These are phyloP conservation scores for Drosophila kanapiae DNA, from an alignment of 1,140 invertebrate genomes.

Conservation along the genomic window DNA sequence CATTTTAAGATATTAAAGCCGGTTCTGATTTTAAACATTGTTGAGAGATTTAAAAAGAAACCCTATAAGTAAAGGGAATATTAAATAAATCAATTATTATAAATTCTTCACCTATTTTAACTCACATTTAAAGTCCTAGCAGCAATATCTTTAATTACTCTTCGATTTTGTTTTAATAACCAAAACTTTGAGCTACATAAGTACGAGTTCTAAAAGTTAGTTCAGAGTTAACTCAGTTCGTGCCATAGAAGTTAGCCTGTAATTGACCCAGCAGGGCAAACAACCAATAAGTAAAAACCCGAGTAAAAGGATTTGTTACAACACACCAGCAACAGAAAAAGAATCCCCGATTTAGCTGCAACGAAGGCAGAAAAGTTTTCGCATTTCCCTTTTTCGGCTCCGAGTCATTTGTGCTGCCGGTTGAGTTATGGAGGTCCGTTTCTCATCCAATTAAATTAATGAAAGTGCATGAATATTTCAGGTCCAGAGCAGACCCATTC, in stretches of 20 bases:
- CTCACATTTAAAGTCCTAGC: neutral
- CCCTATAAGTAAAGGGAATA: too few species aligned
- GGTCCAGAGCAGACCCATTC: conserved; percentile 13
- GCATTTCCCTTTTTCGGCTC: neutral
- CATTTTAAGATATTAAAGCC: neutral
- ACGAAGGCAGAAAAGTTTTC: conserved; percentile 25
- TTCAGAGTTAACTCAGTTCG: neutral
- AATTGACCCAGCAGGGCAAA: conserved; percentile 31
- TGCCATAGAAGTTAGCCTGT: conserved; percentile 16
- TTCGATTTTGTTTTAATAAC: neutral
- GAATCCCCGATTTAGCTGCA: conserved; percentile 6
- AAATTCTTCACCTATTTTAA: neutral
- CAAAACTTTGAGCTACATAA: neutral
- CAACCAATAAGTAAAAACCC: conserved; percentile 30
- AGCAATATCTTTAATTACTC: neutral
- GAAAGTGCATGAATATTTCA: conserved; percentile 48
- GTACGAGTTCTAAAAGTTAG: neutral
- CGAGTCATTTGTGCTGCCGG: neutral
- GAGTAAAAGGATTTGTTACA: conserved; percentile 31
- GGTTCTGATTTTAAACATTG: accelerated
- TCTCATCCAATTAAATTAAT: conserved; percentile 71
- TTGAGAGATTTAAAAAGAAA: neutral
- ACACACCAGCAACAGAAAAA: conserved; percentile 4
- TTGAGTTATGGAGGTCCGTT: conserved; percentile 43
- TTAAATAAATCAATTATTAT: too few species aligned